phyloP scores from a whole-genome alignment of 2,113 vertebrate species.

The Porphyrio hochstetteri region DNA sequence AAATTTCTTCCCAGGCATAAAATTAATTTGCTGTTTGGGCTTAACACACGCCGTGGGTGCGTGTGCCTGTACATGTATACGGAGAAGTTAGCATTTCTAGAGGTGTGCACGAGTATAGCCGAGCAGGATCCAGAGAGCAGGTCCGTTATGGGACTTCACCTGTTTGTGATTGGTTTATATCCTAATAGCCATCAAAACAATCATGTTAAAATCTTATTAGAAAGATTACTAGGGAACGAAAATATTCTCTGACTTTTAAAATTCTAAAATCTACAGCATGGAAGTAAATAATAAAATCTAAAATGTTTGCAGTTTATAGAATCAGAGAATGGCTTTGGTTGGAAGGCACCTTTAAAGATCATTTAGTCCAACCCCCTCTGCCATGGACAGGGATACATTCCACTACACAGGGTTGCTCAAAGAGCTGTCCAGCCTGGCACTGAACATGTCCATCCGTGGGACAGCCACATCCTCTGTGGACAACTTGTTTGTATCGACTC shows the following conservation, averaged over 20 bases:
- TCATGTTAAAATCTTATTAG: not conserved
- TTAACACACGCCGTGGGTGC: not conserved
- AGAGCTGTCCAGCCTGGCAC: not conserved
- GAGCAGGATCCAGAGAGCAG: not conserved
- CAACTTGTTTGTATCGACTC: not conserved
- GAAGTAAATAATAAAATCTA: not conserved
- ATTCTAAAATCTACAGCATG: not conserved
- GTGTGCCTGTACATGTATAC: not conserved
- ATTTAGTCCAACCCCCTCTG: not conserved
- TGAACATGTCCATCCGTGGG: not conserved
- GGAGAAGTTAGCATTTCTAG: not conserved
- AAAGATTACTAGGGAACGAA: not conserved
- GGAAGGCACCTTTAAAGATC: not conserved
- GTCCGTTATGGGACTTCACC: not conserved
- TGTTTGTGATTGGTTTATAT: not conserved
- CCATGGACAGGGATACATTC: not conserved
- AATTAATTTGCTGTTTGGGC: not conserved
- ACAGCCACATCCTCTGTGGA: not conserved
- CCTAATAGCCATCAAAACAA: not conserved
- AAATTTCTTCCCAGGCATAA: constrained; percentile 21
- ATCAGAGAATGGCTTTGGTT: not conserved
- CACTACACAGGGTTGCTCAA: not conserved
- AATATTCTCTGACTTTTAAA: not conserved
- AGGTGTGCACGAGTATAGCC: not conserved
- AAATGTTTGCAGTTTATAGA: not conserved